phyloP scores from a whole-genome alignment of 2,113 vertebrate species.

The Petromus typicus region DNA sequence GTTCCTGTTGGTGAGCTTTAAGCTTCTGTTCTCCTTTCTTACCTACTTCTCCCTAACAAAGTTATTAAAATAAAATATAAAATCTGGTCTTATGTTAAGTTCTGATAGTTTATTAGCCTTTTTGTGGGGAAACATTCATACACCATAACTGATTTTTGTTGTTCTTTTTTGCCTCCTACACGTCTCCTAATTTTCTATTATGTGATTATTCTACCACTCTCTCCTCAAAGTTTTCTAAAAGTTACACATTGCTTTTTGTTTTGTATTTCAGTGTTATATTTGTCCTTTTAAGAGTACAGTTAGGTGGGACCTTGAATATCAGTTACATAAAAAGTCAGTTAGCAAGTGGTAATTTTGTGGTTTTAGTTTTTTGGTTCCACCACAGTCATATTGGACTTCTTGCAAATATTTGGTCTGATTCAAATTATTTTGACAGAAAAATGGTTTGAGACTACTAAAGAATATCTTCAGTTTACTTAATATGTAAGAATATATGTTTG shows the following conservation, averaged over 20 bases:
- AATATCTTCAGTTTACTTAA: slow-evolving; percentile 72
- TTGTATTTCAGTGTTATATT: slow-evolving; percentile 57
- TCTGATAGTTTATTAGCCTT: slow-evolving; percentile 10
- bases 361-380: slow-evolving; percentile 56
- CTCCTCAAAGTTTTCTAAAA: slow-evolving; percentile 56
- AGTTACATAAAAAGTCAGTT: slow-evolving; percentile 27
- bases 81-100: slow-evolving; percentile 24
- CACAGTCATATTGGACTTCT: slow-evolving; percentile 50
- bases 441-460: slow-evolving; percentile 64
- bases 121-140: slow-evolving; percentile 26
- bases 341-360: not conserved
- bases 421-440: slow-evolving; percentile 53
- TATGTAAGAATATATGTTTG: slow-evolving; percentile 83
- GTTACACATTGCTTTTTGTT: slow-evolving; percentile 61
- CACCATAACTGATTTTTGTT: slow-evolving; percentile 19
- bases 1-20: slow-evolving; percentile 93
- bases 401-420: slow-evolving; percentile 21
- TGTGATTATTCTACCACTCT: slow-evolving; percentile 48
- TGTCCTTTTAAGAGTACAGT: not conserved
- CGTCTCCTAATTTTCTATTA: slow-evolving; percentile 61
- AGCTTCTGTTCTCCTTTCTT: slow-evolving; percentile 50
- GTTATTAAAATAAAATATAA: not conserved
- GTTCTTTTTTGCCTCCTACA: slow-evolving; percentile 23
- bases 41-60: not conserved
- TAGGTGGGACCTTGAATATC: slow-evolving; percentile 29